A percentile compares a stretch with the other conserved stretches of the same genome.
These are phyloP conservation scores for Paracanthobrama guichenoti DNA, from an alignment of 2,113 vertebrate species.

Conservation along the genomic window DNA sequence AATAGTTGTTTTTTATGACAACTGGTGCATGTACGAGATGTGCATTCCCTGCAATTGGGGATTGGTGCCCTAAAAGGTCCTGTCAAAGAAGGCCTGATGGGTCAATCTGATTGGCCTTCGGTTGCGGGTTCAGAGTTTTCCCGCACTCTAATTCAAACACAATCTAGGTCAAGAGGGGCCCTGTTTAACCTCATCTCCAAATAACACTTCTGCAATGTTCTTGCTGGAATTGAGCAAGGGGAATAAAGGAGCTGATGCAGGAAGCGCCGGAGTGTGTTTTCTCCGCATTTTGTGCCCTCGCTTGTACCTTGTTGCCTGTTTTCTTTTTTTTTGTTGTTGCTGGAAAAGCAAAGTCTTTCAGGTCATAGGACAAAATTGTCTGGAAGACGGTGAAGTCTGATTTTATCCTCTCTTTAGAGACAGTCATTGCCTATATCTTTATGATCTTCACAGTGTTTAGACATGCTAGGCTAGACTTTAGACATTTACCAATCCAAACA, in stretches of 20 bases:
- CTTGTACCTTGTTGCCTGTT: background rate
- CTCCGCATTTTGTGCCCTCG: background rate
- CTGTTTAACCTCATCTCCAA: conserved; percentile 47
- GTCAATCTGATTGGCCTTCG: conserved; percentile 61
- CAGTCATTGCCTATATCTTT: background rate
- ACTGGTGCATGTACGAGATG: conserved; percentile 15
- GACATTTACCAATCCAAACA: background rate
- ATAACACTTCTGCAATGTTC: conserved; percentile 27
- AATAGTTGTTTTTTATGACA: background rate
- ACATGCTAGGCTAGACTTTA: background rate
- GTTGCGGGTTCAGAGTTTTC: conserved; percentile 51
- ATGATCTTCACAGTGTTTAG: background rate
- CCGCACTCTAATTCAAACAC: conserved; percentile 58
- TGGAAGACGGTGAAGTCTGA: background rate
- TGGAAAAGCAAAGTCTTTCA: background rate
- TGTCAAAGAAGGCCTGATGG: conserved; percentile 53
- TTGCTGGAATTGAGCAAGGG: background rate
- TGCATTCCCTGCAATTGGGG: background rate
- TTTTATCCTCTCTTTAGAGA: conserved; percentile 15
- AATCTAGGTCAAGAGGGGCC: conserved; percentile 62
- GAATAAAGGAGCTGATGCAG: background rate
- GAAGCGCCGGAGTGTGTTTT: background rate
- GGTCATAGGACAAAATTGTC: background rate
- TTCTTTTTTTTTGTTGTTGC: background rate
- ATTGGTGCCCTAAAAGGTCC: conserved; percentile 42